phyloP scores from a whole-genome alignment of 2,797 vertebrate genomes.

The Microctenopoma stevenorrisi region DNA sequence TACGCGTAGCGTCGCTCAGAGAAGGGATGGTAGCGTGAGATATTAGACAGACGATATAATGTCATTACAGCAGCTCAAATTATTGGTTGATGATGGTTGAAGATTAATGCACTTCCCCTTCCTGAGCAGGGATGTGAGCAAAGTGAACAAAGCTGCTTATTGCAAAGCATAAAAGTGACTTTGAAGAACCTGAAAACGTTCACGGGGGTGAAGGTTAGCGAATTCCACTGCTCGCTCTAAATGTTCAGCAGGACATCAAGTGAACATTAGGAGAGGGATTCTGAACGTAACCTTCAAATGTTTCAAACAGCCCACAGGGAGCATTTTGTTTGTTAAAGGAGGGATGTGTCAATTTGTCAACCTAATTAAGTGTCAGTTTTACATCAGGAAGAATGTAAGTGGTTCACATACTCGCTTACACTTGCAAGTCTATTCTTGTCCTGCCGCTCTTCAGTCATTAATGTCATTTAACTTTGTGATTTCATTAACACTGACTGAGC shows the following conservation, averaged over 20 bases:
- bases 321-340: conserved; percentile 46
- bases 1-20: conserved; percentile 30
- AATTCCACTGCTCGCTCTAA: conserved; percentile 16
- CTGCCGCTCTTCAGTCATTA: conserved; percentile 6
- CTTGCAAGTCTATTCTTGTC: conserved; percentile 57
- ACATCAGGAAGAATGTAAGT: conserved; percentile 51
- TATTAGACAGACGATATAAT: conserved; percentile 18
- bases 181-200: conserved; percentile 22
- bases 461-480: conserved; percentile 10
- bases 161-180: conserved; percentile 37
- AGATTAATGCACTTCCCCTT: conserved; percentile 35
- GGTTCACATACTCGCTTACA: conserved; percentile 46
- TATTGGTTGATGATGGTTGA: conserved; percentile 37
- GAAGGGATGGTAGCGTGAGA: conserved; percentile 12
- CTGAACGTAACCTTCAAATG: conserved; percentile 49
- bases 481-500: neutral
- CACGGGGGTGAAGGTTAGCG: neutral
- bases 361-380: conserved; percentile 61
- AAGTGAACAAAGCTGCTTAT: conserved; percentile 14
- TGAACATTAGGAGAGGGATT: conserved; percentile 16
- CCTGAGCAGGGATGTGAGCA: conserved; percentile 6
- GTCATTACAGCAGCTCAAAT: conserved; percentile 41
- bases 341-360: conserved; percentile 50
- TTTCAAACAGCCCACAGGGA: conserved; percentile 47
- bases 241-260: conserved; percentile 25